These are phyloP conservation scores for Corythoichthys haematopterus DNA, from an alignment of 2,113 vertebrate genomes.

Conservation along the genomic window DNA sequence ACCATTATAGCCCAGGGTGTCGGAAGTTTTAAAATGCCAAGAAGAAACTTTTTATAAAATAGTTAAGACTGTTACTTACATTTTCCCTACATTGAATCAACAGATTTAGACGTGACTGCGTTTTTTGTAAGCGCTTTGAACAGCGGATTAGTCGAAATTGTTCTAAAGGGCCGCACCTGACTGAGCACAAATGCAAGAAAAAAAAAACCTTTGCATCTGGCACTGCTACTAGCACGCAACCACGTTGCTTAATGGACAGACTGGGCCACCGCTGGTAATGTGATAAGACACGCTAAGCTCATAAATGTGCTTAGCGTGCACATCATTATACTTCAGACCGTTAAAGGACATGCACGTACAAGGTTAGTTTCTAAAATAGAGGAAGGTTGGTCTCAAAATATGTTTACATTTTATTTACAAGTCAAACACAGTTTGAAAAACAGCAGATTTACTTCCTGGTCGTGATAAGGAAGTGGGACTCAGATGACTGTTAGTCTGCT, in stretches of 20 bases:
- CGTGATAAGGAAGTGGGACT: slow-evolving; percentile 8
- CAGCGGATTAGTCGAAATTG: neutral
- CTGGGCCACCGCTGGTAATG: neutral
- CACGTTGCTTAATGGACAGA: neutral
- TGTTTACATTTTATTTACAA: neutral
- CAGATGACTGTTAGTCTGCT: slow-evolving; percentile 22
- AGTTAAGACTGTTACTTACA: neutral
- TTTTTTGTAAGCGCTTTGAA: neutral
- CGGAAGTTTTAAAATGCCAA: neutral
- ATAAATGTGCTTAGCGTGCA: slow-evolving; percentile 1
- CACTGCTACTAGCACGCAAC: neutral
- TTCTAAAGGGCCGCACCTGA: neutral
- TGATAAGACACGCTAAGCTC: neutral
- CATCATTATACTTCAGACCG: neutral
- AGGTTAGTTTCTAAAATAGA: neutral
- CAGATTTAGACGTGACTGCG: neutral
- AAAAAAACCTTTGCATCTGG: neutral
- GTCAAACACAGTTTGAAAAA: neutral
- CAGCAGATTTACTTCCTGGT: slow-evolving; percentile 19
- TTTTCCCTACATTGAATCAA: neutral
- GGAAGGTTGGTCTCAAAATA: neutral
- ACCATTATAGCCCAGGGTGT: neutral
- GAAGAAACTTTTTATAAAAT: neutral
- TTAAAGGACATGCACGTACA: neutral
- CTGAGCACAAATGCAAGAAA: neutral